These are phyloP conservation scores for Phenacoccus solenopsis DNA, from an alignment of 1,140 invertebrate genomes.

Conservation along the genomic window DNA sequence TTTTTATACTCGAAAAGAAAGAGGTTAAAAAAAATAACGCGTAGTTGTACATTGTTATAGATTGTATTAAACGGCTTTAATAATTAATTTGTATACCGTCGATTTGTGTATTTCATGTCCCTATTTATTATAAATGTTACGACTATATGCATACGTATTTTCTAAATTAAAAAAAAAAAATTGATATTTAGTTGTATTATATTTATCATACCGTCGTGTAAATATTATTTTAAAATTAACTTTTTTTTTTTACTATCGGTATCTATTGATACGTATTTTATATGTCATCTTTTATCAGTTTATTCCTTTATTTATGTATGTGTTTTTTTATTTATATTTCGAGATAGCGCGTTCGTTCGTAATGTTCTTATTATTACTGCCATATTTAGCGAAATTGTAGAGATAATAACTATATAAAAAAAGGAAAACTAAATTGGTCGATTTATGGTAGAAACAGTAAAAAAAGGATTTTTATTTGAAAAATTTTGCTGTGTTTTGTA, in stretches of 20 bases:
- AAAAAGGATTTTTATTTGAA: background rate
- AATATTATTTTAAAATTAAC: conserved; percentile 11
- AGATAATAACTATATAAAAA: background rate
- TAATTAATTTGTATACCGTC: background rate
- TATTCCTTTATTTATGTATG: conserved; percentile 5
- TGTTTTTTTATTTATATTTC: conserved; percentile 4
- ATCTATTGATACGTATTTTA: conserved; percentile 12
- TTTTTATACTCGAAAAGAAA: background rate
- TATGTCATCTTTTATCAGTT: conserved; percentile 7
- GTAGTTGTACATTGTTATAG: background rate
- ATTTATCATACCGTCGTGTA: background rate
- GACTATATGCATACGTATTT: background rate
- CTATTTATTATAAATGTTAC: background rate
- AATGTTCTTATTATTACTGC: conserved; percentile 5
- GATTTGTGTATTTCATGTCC: conserved; percentile 7
- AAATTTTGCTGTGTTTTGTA: conserved; percentile 5
- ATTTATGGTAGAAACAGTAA: background rate
- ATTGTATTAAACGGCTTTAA: conserved; percentile 5
- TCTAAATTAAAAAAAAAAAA: background rate
- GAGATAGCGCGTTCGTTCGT: background rate
- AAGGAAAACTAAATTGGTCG: background rate
- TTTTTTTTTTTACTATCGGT: conserved; percentile 2
- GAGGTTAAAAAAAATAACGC: background rate
- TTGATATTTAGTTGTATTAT: background rate
- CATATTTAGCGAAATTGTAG: background rate